Evolutionary conservation across 2,888 invertebrate genomes (phyloP).

Genomic region (Callinectes sapidus): DNA sequence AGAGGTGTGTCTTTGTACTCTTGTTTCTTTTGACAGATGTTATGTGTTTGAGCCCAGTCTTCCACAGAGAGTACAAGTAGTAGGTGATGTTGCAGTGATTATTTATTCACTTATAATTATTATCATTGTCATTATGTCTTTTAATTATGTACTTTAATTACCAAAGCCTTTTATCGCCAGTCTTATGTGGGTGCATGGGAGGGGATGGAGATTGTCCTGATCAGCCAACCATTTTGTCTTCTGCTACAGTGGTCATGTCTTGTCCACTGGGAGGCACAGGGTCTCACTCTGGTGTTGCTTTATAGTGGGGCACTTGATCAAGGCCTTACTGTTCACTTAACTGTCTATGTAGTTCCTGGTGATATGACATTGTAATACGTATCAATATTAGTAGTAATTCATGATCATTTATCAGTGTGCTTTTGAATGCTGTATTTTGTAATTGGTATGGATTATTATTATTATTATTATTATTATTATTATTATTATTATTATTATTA

Average conservation of each 20-base stretch:
- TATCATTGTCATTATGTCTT: conserved; percentile 8
- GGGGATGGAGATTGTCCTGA: not conserved
- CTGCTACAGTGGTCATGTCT: not conserved
- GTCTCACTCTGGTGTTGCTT: not conserved
- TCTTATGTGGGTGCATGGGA: conserved; percentile 16
- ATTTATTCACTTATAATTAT: not conserved
- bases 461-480: conserved; percentile 7
- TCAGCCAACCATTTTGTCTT: not conserved
- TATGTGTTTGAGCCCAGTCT: conserved; percentile 57
- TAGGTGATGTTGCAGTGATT: conserved; percentile 48
- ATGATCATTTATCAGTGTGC: not conserved
- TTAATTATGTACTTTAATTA: not conserved
- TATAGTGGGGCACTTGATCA: not conserved
- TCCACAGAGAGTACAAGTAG: conserved; percentile 70
- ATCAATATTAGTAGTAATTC: not conserved
- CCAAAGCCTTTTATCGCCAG: conserved; percentile 4
- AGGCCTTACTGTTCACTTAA: not conserved
- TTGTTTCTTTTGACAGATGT: conserved; percentile 32
- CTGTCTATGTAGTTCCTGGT: not conserved
- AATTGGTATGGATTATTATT: not conserved
- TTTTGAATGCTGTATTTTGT: not conserved
- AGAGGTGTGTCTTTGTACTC: not conserved
- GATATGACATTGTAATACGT: not conserved
- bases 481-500: conserved; percentile 2
- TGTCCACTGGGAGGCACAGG: not conserved